These are phyloP conservation scores for Solea solea DNA, from an alignment of 2,113 vertebrate genomes.

Conservation along the genomic window DNA sequence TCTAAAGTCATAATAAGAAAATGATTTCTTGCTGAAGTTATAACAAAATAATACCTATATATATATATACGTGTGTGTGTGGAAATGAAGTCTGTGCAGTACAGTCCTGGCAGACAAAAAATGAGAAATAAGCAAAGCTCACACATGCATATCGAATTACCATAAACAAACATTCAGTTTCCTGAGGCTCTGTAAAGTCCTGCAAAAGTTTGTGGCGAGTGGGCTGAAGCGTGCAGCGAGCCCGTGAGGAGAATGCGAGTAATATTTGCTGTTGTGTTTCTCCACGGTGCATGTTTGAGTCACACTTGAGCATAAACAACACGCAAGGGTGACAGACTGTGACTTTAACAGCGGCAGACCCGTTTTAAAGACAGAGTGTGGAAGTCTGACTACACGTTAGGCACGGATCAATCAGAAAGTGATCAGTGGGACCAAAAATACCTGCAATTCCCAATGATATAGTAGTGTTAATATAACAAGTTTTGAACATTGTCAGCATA, in stretches of 20 bases:
- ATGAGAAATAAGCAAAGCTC: constrained; percentile 35
- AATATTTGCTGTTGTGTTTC: constrained; percentile 18
- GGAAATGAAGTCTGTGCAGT: constrained; percentile 33
- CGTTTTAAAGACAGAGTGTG: too few relatives aligned
- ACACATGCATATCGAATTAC: constrained; percentile 70
- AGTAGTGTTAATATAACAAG: too few relatives aligned
- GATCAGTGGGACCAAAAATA: too few relatives aligned
- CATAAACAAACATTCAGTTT: constrained; percentile 77
- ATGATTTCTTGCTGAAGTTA: too few relatives aligned
- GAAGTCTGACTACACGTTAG: too few relatives aligned
- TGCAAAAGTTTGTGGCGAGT: constrained; percentile 23
- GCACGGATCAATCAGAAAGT: too few relatives aligned
- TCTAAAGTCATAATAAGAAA: not conserved
- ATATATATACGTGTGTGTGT: not conserved
- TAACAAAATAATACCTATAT: too few relatives aligned
- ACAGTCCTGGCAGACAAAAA: constrained; percentile 55
- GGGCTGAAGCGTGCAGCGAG: constrained; percentile 1
- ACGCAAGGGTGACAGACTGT: not conserved
- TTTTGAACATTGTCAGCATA: too few relatives aligned
- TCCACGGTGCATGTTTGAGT: not conserved
- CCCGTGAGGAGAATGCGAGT: not conserved
- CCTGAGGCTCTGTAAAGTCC: constrained; percentile 53
- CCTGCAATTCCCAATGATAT: too few relatives aligned
- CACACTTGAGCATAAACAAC: constrained; percentile 20
- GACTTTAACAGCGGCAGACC: not conserved